These are phyloP conservation scores for Uloborus diversus DNA, from an alignment of 1,140 invertebrate species.

Conservation along the genomic window DNA sequence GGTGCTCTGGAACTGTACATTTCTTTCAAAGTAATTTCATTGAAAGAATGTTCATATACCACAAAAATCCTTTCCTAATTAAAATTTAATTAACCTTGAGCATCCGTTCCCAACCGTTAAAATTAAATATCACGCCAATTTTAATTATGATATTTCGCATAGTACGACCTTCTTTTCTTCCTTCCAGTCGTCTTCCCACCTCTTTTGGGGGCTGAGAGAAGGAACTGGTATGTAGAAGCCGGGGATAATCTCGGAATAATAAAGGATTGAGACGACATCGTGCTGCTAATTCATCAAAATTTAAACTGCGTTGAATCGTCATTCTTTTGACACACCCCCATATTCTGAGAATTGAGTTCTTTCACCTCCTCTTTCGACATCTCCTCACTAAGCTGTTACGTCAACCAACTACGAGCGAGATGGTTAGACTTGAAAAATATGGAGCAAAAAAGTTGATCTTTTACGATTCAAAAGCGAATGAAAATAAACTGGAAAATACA, in stretches of 20 bases:
- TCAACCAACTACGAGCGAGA: slow-evolving; percentile 28
- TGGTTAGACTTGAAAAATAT: no score
- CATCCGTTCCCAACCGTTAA: slow-evolving; percentile 36
- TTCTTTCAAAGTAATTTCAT: no score
- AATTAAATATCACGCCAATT: slow-evolving; percentile 54
- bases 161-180: background rate
- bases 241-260: slow-evolving; percentile 46
- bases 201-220: no score
- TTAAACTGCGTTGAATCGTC: slow-evolving; percentile 40
- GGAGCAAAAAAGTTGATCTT: no score
- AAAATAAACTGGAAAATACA: background rate
- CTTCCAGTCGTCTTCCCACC: background rate
- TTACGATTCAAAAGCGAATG: no score
- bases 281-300: slow-evolving; percentile 50
- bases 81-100: slow-evolving; percentile 48
- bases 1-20: no score
- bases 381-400: slow-evolving; percentile 26
- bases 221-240: slow-evolving; percentile 28
- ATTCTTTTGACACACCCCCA: slow-evolving; percentile 37
- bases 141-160: slow-evolving; percentile 45
- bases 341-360: slow-evolving; percentile 22
- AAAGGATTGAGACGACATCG: slow-evolving; percentile 35
- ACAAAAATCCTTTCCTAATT: slow-evolving; percentile 43
- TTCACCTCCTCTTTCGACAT: background rate
- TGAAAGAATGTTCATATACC: no score